Conservation (phyloP, 2,797 vertebrate genomes). For the Crocodylus rhombifer region DNA sequence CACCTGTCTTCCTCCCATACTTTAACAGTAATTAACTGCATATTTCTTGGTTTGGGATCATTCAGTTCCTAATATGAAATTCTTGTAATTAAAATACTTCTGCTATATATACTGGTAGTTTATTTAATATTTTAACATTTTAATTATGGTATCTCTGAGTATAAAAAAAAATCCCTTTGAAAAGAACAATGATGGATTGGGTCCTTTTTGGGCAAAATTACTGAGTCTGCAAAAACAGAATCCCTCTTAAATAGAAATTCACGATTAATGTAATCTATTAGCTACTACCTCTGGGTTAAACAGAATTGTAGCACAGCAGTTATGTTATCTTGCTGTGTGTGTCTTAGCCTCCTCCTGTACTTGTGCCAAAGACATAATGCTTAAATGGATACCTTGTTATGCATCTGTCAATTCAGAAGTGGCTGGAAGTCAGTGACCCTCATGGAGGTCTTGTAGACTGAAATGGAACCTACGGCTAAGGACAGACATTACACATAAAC, state of each 20-base stretch:
- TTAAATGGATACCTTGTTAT: too few species aligned
- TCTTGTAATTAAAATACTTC: background rate
- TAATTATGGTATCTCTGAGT: background rate
- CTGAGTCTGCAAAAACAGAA: background rate
- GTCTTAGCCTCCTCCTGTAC: too few species aligned
- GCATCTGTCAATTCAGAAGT: too few species aligned
- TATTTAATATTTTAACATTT: background rate
- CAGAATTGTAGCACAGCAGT: too few species aligned
- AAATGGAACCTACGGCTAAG: too few species aligned
- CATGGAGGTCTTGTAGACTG: too few species aligned
- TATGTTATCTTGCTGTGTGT: too few species aligned
- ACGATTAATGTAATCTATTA: background rate
- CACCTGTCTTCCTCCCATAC: background rate
- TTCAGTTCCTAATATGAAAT: background rate
- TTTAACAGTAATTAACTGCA: background rate
- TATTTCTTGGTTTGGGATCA: background rate
- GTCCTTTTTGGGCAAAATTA: background rate
- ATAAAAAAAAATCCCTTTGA: background rate
- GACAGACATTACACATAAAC: too few species aligned
- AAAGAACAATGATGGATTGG: background rate
- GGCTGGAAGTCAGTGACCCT: too few species aligned
- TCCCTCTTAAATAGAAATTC: background rate
- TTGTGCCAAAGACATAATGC: too few species aligned
- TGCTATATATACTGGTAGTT: background rate
- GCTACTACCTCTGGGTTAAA: background rate